Base-by-base conservation (phyloP, 2,888 invertebrate genomes). In the Oeneis ivallda region DNA sequence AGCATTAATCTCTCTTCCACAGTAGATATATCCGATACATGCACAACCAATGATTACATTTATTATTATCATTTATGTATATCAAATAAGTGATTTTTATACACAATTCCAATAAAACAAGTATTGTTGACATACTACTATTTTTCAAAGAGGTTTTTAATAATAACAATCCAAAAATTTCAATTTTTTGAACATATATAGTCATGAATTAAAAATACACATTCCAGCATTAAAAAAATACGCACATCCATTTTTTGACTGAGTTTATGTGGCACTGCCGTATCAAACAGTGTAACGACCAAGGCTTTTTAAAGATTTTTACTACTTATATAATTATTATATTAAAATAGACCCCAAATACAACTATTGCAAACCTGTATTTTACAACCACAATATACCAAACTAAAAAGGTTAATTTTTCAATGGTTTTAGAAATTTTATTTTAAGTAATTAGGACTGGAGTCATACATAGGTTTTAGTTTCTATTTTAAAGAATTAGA, bases 11-110 rank as follows among this genome's bases (percentile, higher is more conserved):
- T 60, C 39, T 65, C 39, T 65, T 62, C 56, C 59, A 69, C 62
- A 10, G 59, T 67, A 67, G 69, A 56, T 62, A 65, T 68, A 65
- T 68, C 52, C 49, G 65, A 43, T 65, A 65, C 26, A 39, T 59
- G 59, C 67, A 67, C 69, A 67, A 69, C 67, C 69, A 69, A 67
- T 69, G 69, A 67, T 65, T 62, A 41, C 60, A 64, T 47, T 61
- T 57, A 45, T 60, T 13, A 17, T 13, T 19, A 13, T 26, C 1
- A 26, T 50, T 37, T 37, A 32, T 3, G 37, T 34, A 53, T 34
- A 17, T 9, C 2, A 8, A 15, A 15, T 47, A 2, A n/a, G n/a
- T n/a, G 4, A 13, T 8, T 45, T n/a, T 17, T 47, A 47, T 47
- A 17, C 8, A 17, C 15, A 47, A 47, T 54, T 54, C 54, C 32